Evolutionary conservation across 2,797 vertebrate species (phyloP).

Genomic region (Perodicticus potto): DNA sequence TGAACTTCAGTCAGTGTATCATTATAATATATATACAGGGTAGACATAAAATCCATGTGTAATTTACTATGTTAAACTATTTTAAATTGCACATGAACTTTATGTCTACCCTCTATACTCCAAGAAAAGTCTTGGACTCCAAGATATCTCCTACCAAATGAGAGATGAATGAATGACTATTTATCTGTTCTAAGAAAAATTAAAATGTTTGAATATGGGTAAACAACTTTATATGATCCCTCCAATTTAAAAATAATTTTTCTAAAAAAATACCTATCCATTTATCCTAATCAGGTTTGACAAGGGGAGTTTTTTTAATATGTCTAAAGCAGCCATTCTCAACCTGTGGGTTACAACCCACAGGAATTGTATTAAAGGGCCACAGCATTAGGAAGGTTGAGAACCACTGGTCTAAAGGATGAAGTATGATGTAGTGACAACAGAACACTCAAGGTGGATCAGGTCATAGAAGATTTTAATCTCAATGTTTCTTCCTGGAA

Average conservation of each 20-base stretch:
- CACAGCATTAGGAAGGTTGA: too few relatives aligned
- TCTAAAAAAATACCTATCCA: background rate
- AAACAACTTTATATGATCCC: background rate
- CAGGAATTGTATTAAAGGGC: too few relatives aligned
- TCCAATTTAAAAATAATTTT: background rate
- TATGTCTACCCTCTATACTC: background rate
- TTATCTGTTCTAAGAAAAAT: background rate
- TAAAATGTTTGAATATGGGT: background rate
- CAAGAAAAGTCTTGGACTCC: background rate
- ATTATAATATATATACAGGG: background rate
- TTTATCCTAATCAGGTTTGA: background rate
- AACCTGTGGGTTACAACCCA: too few relatives aligned
- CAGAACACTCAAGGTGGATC: background rate
- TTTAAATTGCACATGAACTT: too few relatives aligned
- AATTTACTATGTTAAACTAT: too few relatives aligned
- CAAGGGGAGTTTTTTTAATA: background rate
- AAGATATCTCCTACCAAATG: slow-evolving; percentile 1
- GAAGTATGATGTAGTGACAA: background rate
- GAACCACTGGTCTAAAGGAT: background rate
- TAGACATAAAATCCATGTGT: too few relatives aligned
- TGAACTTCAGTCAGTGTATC: background rate
- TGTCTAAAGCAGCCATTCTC: background rate
- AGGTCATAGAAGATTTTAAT: background rate
- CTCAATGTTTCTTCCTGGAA: background rate
- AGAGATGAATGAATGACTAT: background rate